A percentile compares a stretch with the other conserved stretches of the same genome.
These are phyloP conservation scores for Xanthorhoe designata DNA, from an alignment of 2,888 invertebrate genomes.

Conservation along the genomic window DNA sequence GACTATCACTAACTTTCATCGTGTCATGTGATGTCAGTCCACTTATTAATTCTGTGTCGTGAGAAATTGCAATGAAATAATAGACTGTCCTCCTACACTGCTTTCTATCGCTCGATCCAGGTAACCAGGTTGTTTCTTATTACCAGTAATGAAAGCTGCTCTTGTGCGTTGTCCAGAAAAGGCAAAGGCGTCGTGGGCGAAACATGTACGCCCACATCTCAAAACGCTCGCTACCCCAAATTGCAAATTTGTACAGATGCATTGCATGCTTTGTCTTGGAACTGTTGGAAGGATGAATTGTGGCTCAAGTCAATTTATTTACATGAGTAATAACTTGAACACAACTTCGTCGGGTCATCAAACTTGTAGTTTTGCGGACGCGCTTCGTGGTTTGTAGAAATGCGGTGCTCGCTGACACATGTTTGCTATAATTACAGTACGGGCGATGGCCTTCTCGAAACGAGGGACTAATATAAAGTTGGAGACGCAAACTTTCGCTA, in stretches of 20 bases:
- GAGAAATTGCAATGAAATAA: slow-evolving; percentile 48
- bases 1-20: slow-evolving; percentile 41
- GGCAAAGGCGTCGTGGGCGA: slow-evolving; percentile 56
- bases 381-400: slow-evolving; percentile 50
- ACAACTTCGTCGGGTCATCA: slow-evolving; percentile 57
- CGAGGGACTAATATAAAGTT: slow-evolving; percentile 50
- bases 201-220: slow-evolving; percentile 50
- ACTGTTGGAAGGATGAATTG: slow-evolving; percentile 18
- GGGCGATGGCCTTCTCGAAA: slow-evolving; percentile 52
- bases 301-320: slow-evolving; percentile 30
- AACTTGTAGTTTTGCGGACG: slow-evolving; percentile 53
- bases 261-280: slow-evolving; percentile 23
- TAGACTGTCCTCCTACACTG: slow-evolving; percentile 67
- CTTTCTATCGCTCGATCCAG: slow-evolving; percentile 59
- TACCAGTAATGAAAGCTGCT: slow-evolving; percentile 65
- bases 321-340: slow-evolving; percentile 47
- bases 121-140: slow-evolving; percentile 45
- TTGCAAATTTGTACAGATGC: slow-evolving; percentile 37
- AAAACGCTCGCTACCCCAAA: slow-evolving; percentile 40
- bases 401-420: slow-evolving; percentile 47
- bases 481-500: slow-evolving; percentile 48
- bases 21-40: slow-evolving; percentile 37
- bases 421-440: slow-evolving; percentile 54
- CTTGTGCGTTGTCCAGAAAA: slow-evolving; percentile 60
- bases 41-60: slow-evolving; percentile 43